A percentile compares a stretch with the other conserved stretches of the same genome.
These are phyloP conservation scores for Tinea trinotella DNA, from an alignment of 2,888 invertebrate genomes.

Conservation along the genomic window DNA sequence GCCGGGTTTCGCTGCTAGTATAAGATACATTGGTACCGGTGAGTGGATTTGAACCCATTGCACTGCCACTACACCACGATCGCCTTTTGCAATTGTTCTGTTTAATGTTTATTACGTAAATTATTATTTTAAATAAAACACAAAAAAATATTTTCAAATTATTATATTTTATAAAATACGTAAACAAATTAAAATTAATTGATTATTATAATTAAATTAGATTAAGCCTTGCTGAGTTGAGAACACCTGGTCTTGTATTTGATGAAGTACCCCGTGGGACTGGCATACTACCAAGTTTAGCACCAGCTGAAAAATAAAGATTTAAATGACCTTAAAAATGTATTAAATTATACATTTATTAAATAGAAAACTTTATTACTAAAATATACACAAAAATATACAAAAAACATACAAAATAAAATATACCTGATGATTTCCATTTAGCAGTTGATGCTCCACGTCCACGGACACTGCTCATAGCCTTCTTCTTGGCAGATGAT, in stretches of 20 bases:
- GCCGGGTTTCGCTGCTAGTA: too few relatives aligned
- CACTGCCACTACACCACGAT: too few relatives aligned
- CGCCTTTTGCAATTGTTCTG: too few relatives aligned
- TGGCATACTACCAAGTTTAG: conserved; percentile 51
- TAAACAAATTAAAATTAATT: not conserved
- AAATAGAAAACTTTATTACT: too few relatives aligned
- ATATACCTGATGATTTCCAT: conserved; percentile 1
- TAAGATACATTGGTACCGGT: too few relatives aligned
- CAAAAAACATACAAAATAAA: too few relatives aligned
- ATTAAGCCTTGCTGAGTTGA: conserved; percentile 39
- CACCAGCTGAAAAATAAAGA: conserved; percentile 26
- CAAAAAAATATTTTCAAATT: not conserved
- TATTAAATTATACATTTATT: too few relatives aligned
- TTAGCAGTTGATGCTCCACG: not conserved
- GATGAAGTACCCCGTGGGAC: conserved; percentile 36
- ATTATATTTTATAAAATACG: not conserved
- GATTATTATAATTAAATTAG: conserved; percentile 23
- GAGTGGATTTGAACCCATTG: too few relatives aligned
- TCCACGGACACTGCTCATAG: conserved; percentile 28
- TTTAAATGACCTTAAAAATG: too few relatives aligned
- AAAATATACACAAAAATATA: too few relatives aligned
- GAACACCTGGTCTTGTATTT: conserved; percentile 48
- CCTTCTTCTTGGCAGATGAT: conserved; percentile 48
- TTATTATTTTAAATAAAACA: not conserved
- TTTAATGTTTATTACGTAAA: too few relatives aligned